Evolutionary conservation across 2,113 vertebrate species (phyloP).

Genomic region (Rhinoderma darwinii): DNA sequence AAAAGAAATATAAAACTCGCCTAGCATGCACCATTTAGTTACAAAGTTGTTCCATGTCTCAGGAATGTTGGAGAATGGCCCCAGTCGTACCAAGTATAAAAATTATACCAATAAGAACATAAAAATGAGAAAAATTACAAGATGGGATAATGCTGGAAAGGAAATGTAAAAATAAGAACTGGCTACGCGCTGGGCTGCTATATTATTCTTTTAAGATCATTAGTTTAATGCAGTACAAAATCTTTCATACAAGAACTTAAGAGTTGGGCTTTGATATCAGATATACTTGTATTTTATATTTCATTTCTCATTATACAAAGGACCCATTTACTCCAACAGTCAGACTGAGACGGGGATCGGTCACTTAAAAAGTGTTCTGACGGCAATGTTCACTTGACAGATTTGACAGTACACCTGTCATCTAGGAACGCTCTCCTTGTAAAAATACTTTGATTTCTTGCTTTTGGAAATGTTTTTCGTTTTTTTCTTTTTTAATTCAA

Average conservation of each 20-base stretch:
- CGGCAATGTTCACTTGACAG: not conserved
- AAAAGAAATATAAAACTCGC: constrained; percentile 40
- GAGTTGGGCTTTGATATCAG: not conserved
- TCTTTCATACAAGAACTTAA: not conserved
- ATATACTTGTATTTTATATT: not conserved
- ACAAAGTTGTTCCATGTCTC: constrained; percentile 37
- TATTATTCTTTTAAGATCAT: constrained; percentile 1
- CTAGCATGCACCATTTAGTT: constrained; percentile 46
- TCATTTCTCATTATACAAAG: not conserved
- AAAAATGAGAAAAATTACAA: not conserved
- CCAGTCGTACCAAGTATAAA: not conserved
- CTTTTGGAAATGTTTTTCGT: not conserved
- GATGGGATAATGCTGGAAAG: not conserved
- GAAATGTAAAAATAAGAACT: not conserved
- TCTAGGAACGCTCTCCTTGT: not conserved
- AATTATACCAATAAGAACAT: constrained; percentile 10
- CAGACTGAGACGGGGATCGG: not conserved
- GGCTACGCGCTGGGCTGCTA: not conserved
- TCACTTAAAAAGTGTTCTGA: not conserved
- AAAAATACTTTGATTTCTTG: not conserved
- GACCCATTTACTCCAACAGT: not conserved
- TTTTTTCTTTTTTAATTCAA: not conserved
- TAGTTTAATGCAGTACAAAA: constrained; percentile 16
- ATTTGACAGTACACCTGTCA: not conserved
- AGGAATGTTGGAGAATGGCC: constrained; percentile 34